These are phyloP conservation scores for Cetonia aurata DNA, from an alignment of 2,888 invertebrate species.

Conservation along the genomic window DNA sequence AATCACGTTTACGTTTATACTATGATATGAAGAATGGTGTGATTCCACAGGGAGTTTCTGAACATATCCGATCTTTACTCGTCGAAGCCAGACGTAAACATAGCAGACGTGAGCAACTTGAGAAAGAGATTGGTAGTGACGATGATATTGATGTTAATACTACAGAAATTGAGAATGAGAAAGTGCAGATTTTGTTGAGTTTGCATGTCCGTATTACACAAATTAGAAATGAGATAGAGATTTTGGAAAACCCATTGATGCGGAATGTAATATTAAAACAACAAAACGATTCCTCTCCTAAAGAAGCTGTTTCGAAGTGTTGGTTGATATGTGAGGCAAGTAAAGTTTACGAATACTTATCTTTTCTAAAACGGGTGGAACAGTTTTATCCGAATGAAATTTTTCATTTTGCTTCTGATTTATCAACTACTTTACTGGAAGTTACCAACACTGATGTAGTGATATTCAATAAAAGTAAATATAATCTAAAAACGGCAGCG, in stretches of 20 bases:
- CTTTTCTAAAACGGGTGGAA: constrained; percentile 66
- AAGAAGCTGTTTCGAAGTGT: constrained; percentile 54
- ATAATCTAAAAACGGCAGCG: constrained; percentile 68
- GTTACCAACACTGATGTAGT: constrained; percentile 67
- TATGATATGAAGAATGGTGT: constrained; percentile 71
- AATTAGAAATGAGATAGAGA: constrained; percentile 72
- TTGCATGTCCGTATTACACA: constrained; percentile 70
- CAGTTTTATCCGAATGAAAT: constrained; percentile 61
- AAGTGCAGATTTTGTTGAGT: constrained; percentile 68
- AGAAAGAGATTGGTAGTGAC: constrained; percentile 63
- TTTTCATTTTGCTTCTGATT: constrained; percentile 65
- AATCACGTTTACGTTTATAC: constrained; percentile 70
- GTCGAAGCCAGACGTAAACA: constrained; percentile 71
- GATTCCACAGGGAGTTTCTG: constrained; percentile 68
- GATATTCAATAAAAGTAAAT: constrained; percentile 68
- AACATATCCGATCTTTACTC: constrained; percentile 69
- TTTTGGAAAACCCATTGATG: constrained; percentile 72
- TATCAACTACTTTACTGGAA: constrained; percentile 64
- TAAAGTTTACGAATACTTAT: constrained; percentile 66
- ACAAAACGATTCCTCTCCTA: constrained; percentile 46
- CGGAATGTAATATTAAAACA: constrained; percentile 66
- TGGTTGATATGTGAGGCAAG: constrained; percentile 68
- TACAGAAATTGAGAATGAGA: constrained; percentile 55
- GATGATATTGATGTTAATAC: constrained; percentile 63
- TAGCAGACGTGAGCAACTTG: constrained; percentile 66